Percentiles rank a stretch among this genome's conserved stretches.
These are phyloP conservation scores for Phenacoccus solenopsis DNA, from an alignment of 1,140 invertebrate genomes.

Conservation along the genomic window DNA sequence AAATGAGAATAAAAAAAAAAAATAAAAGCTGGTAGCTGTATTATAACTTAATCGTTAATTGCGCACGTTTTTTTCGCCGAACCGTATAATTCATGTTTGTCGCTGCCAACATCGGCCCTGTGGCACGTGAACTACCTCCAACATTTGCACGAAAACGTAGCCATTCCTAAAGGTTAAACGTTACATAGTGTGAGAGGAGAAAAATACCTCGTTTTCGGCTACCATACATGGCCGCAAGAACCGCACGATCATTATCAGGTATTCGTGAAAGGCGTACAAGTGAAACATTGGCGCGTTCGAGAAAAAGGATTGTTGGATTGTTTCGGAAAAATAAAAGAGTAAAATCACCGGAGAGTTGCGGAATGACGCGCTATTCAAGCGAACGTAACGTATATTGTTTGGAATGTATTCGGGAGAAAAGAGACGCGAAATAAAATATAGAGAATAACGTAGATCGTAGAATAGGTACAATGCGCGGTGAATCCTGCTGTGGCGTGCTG, in stretches of 20 bases:
- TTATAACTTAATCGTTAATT: conserved; percentile 3
- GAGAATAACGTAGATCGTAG: not conserved
- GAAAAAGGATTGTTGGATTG: not conserved
- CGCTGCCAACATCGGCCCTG: too few species aligned
- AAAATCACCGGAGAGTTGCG: not conserved
- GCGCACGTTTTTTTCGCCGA: not conserved
- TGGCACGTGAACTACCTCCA: too few species aligned
- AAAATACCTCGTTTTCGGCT: not conserved
- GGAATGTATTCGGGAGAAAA: not conserved
- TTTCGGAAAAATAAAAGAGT: not conserved
- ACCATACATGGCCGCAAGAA: not conserved
- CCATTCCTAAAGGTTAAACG: too few species aligned
- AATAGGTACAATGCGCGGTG: not conserved
- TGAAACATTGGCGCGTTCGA: too few species aligned
- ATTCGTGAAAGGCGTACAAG: too few species aligned
- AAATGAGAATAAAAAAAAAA: too few species aligned
- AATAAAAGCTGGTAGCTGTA: not conserved
- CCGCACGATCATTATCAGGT: not conserved
- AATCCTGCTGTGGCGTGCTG: not conserved
- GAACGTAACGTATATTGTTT: not conserved
- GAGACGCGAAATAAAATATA: not conserved
- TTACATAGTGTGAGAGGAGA: not conserved
- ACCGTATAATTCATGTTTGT: not conserved
- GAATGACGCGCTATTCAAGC: not conserved
- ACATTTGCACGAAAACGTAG: too few species aligned